phyloP scores from a whole-genome alignment of 1,140 invertebrate genomes.

The Drosophila kepulauana region DNA sequence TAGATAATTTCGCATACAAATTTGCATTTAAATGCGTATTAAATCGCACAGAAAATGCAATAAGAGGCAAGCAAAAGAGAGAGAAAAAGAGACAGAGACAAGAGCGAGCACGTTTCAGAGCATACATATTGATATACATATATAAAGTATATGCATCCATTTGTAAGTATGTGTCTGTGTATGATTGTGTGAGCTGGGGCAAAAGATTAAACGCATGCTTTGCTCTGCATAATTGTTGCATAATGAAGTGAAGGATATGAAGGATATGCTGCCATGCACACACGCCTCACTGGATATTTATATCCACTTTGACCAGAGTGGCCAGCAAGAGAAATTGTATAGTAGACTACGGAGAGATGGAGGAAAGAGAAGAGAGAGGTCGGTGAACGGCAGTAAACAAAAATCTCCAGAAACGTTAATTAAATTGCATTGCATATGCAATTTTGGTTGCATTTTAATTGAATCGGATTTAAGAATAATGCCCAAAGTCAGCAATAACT shows the following conservation, averaged over 20 bases:
- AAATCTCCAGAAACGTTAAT: slow-evolving; percentile 79
- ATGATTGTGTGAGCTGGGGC: slow-evolving; percentile 39
- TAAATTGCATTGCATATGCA: slow-evolving; percentile 82
- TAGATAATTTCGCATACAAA: slow-evolving; percentile 77
- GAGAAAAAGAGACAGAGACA: neutral
- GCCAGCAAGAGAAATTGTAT: too few relatives aligned
- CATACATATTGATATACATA: neutral
- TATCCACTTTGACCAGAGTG: slow-evolving; percentile 57
- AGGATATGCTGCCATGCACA: slow-evolving; percentile 68
- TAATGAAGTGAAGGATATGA: slow-evolving; percentile 83
- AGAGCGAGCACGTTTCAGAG: slow-evolving; percentile 3
- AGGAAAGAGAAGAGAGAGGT: neutral
- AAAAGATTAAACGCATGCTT: slow-evolving; percentile 83
- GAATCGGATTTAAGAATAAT: slow-evolving; percentile 83
- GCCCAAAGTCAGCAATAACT: slow-evolving; percentile 70
- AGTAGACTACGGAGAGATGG: too few relatives aligned
- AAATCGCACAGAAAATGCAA: slow-evolving; percentile 77
- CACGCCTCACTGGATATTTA: slow-evolving; percentile 69
- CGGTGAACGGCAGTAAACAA: slow-evolving; percentile 45
- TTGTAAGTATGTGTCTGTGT: neutral
- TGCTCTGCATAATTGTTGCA: slow-evolving; percentile 83
- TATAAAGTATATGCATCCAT: neutral
- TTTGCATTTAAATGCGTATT: slow-evolving; percentile 81
- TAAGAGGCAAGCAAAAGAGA: slow-evolving; percentile 24
- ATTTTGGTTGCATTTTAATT: slow-evolving; percentile 80